Conservation (phyloP, 2,797 vertebrate genomes). For the Austrolebias charrua region DNA sequence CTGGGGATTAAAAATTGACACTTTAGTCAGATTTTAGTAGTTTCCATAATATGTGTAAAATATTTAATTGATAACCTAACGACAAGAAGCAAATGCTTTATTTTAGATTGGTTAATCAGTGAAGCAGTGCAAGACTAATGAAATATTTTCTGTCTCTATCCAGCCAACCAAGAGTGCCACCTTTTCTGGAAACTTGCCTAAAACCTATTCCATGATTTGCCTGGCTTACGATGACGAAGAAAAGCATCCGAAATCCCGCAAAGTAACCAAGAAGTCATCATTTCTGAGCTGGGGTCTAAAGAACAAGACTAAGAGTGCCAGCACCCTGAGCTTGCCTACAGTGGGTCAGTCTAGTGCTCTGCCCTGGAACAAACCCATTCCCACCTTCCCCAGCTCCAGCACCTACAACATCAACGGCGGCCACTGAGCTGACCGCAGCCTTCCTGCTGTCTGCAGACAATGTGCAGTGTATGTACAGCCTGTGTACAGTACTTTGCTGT, state of each 20-base stretch:
- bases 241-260: slow-evolving; percentile 84
- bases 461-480: slow-evolving; percentile 6
- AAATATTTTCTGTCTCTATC: not conserved
- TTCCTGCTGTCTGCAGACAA: slow-evolving; percentile 4
- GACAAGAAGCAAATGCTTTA: not conserved
- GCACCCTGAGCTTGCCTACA: slow-evolving; percentile 91
- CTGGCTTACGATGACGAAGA: slow-evolving; percentile 84
- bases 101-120: not conserved
- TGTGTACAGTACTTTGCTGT: slow-evolving; percentile 42
- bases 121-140: not conserved
- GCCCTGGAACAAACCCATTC: slow-evolving; percentile 81
- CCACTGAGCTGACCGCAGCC: slow-evolving; percentile 74
- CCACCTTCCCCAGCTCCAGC: slow-evolving; percentile 84
- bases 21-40: too few relatives aligned
- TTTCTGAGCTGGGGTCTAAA: slow-evolving; percentile 94
- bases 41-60: too few relatives aligned
- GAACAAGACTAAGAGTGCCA: slow-evolving; percentile 91
- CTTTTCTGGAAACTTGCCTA: slow-evolving; percentile 90
- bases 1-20: too few relatives aligned
- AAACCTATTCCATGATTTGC: slow-evolving; percentile 97
- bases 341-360: slow-evolving; percentile 73
- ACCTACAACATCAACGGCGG: slow-evolving; percentile 81
- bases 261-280: slow-evolving; percentile 88
- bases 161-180: slow-evolving; percentile 94
- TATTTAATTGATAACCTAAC: too few relatives aligned